These are phyloP conservation scores for Gallirallus australis DNA, from an alignment of 2,797 vertebrate species.

Conservation along the genomic window DNA sequence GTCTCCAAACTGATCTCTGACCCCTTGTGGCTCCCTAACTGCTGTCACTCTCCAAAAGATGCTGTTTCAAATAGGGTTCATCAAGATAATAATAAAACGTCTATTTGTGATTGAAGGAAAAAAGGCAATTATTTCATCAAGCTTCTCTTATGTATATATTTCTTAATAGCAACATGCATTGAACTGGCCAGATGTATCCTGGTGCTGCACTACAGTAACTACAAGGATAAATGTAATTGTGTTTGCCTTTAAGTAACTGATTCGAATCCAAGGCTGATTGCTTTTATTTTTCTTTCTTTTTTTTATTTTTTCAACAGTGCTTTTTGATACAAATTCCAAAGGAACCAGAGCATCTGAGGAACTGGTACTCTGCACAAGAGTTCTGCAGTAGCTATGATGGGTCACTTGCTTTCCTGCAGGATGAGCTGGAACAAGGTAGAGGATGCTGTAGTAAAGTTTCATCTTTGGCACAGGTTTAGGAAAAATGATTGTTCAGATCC, in stretches of 20 bases:
- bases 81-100: neutral
- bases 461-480: neutral
- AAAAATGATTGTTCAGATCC: neutral
- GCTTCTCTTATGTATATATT: neutral
- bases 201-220: neutral
- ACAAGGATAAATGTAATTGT: neutral
- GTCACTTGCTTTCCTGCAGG: constrained; percentile 85
- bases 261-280: neutral
- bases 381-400: constrained; percentile 85
- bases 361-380: constrained; percentile 87
- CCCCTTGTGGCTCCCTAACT: neutral
- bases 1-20: constrained; percentile 25
- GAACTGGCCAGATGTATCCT: neutral
- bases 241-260: neutral
- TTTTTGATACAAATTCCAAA: constrained; percentile 88
- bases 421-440: constrained; percentile 93
- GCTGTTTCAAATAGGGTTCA: neutral
- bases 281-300: neutral
- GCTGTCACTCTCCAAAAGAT: neutral
- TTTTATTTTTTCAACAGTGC: constrained; percentile 79
- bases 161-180: neutral
- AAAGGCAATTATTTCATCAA: neutral
- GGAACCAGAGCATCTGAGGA: constrained; percentile 72
- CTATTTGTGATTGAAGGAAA: neutral
- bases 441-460: neutral